phyloP scores from a whole-genome alignment of 2,888 invertebrate genomes.

The Mythimna pallens region DNA sequence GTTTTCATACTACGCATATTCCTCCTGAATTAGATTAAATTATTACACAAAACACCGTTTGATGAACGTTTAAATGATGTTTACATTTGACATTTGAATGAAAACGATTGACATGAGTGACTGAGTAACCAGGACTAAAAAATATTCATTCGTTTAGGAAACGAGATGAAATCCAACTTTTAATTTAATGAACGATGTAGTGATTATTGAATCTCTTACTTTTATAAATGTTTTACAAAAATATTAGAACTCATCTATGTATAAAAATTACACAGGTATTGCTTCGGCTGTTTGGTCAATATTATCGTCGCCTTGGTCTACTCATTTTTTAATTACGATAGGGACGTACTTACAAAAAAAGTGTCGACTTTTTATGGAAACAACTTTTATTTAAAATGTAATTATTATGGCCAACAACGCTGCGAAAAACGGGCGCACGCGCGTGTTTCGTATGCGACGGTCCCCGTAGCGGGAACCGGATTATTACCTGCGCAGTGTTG shows the following conservation, averaged over 20 bases:
- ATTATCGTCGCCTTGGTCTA: constrained; percentile 14
- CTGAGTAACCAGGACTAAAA: constrained; percentile 16
- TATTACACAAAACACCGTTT: constrained; percentile 12
- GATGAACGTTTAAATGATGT: constrained; percentile 11
- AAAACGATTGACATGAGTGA: not conserved
- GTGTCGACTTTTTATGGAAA: constrained; percentile 1
- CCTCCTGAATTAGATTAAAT: not conserved
- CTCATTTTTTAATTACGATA: not conserved
- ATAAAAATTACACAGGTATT: not conserved
- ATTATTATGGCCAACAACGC: too few relatives aligned
- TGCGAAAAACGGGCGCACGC: too few relatives aligned
- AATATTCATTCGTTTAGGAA: not conserved
- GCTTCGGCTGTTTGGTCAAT: constrained; percentile 19
- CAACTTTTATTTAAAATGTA: too few relatives aligned
- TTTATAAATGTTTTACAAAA: too few relatives aligned
- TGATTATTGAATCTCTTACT: not conserved
- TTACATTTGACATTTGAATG: not conserved
- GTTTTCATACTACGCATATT: constrained; percentile 64
- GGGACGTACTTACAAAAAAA: constrained; percentile 7
- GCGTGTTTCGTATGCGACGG: too few relatives aligned
- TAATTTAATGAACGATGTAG: too few relatives aligned
- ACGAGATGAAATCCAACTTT: not conserved
- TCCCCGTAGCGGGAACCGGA: too few relatives aligned
- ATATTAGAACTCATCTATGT: not conserved
- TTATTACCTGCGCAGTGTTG: too few relatives aligned